Evolutionary conservation across 2,113 vertebrate species (phyloP), one percentile per base, ranked within the genome.

Genomic region (Glaucidium brasilianum): DNA sequence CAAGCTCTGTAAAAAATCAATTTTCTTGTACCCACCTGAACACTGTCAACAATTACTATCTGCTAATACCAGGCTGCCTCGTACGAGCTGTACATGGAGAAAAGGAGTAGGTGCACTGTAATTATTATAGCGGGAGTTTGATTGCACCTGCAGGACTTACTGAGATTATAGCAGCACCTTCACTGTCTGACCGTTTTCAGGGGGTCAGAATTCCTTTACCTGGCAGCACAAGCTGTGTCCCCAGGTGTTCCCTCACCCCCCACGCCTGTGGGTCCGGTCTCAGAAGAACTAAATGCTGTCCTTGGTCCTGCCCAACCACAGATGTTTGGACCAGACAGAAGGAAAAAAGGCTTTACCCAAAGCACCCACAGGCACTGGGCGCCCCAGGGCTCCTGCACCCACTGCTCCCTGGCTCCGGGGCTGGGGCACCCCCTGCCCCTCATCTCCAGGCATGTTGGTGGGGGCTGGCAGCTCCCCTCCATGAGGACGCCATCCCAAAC

Each of bases 391-490:
- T 49, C 45, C 45, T 37, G 45, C 45, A 50, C 11, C 25, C n/a
- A 10, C 4, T 8, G 17, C 39, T 67, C 21, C 81, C 34, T 7
- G 0, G 41, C 29, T 15, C 19, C 26, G 39, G 39, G 39, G 27
- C 39, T 16, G 32, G 15, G 19, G 7, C 60, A 35, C 13, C 30
- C 35, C 39, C 26, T 3, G 3, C 1, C 30, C 58, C 27, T 14
- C 2, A 12, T 18, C 22, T 9, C 12, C 35, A 6, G 12, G 18
- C 58, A 16, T 25, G 1, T 37, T 1, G 1, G 10, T 1, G 1
- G 4, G 60, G 12, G 5, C 7, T 15, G 34, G 32, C 68, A 11
- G 18, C 56, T 69, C n/a, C 47, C 47, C 20, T 64, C 37, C 60
- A 27, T 2, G 2, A 4, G 25, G 26, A 21, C 4, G 2, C 2